phyloP scores from a whole-genome alignment of 1,140 invertebrate genomes.

The Calycopis cecrops region DNA sequence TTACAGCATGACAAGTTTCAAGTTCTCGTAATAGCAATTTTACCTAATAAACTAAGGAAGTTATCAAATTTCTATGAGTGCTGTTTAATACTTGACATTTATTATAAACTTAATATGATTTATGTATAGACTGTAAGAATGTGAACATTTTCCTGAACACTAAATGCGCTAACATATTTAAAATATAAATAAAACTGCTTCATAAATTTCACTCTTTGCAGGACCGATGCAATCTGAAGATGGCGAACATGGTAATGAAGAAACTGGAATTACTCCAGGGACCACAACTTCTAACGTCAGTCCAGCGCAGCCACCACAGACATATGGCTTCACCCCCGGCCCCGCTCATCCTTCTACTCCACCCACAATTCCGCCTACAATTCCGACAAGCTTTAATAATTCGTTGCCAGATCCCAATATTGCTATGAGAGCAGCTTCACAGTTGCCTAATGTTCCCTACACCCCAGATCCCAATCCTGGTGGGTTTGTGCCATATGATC shows the following conservation, averaged over 20 bases:
- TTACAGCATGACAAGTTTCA: too few species aligned
- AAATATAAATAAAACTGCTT: too few species aligned
- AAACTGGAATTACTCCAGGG: conserved; percentile 27
- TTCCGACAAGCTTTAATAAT: conserved; percentile 47
- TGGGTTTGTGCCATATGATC: conserved; percentile 75
- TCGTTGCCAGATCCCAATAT: conserved; percentile 51
- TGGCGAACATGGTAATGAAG: conserved; percentile 46
- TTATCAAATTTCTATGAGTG: too few species aligned
- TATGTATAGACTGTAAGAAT: too few species aligned
- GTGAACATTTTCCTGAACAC: too few species aligned
- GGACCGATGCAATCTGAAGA: conserved; percentile 62
- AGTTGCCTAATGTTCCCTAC: conserved; percentile 65
- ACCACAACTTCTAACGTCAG: conserved; percentile 18
- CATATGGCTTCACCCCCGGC: conserved; percentile 38
- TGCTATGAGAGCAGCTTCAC: conserved; percentile 54
- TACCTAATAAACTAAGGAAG: too few species aligned
- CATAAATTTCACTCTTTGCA: conserved; percentile 21
- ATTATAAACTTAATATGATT: too few species aligned
- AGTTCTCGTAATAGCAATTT: too few species aligned
- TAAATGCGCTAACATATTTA: too few species aligned
- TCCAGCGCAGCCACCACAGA: conserved; percentile 26
- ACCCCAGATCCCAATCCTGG: conserved; percentile 73
- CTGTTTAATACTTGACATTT: too few species aligned
- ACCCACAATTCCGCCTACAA: conserved; percentile 35
- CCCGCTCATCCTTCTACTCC: conserved; percentile 29